phyloP scores from a whole-genome alignment of 2,797 vertebrate species.

The Mycteria americana region DNA sequence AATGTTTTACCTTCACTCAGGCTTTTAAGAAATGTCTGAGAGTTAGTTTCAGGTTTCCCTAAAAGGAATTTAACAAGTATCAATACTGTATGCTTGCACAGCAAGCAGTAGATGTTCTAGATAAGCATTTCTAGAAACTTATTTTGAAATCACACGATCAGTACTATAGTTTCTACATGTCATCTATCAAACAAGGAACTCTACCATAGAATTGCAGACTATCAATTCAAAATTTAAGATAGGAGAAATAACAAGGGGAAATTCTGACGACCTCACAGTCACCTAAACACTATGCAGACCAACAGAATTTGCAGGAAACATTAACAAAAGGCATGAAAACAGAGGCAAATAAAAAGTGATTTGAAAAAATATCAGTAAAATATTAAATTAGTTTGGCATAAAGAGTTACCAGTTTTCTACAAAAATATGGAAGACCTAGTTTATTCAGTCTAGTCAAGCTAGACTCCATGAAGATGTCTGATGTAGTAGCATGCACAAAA shows the following conservation, averaged over 20 bases:
- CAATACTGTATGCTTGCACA: background rate
- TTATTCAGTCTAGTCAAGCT: background rate
- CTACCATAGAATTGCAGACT: background rate
- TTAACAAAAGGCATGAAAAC: background rate
- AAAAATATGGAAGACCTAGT: background rate
- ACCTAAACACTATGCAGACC: background rate
- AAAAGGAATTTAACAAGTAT: background rate
- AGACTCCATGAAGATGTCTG: background rate
- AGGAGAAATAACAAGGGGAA: background rate
- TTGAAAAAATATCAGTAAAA: background rate
- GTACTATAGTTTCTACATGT: background rate
- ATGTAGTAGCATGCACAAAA: background rate
- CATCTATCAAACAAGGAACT: background rate
- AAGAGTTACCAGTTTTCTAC: background rate
- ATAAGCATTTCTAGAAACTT: background rate
- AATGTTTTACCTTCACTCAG: background rate
- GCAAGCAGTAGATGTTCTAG: background rate
- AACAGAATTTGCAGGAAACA: background rate
- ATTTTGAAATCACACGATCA: background rate
- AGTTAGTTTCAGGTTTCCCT: background rate
- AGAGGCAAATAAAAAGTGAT: background rate
- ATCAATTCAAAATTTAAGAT: background rate
- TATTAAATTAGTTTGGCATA: background rate
- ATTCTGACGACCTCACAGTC: background rate
- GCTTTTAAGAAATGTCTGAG: background rate